Conservation (phyloP, 2,797 vertebrate genomes). For the Onychomys arenicola region DNA sequence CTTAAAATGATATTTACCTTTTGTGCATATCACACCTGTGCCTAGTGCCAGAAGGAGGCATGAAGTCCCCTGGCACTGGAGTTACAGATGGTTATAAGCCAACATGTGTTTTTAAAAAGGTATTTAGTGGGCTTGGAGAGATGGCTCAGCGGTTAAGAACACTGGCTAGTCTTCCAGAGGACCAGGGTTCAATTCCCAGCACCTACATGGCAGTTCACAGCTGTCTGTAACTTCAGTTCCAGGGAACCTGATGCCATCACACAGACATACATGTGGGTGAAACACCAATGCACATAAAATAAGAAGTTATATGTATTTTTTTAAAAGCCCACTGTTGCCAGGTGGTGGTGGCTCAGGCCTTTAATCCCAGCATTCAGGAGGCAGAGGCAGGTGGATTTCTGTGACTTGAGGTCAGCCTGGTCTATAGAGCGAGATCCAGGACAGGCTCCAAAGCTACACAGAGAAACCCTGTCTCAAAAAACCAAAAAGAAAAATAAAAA, state of each 20-base stretch:
- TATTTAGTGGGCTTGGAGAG: neutral
- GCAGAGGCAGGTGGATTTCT: no score
- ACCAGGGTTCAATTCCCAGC: neutral
- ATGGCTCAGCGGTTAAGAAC: neutral
- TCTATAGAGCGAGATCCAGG: no score
- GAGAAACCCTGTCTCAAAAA: no score
- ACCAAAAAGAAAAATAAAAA: no score
- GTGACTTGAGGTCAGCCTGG: no score
- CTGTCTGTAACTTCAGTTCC: neutral
- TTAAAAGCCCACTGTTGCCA: no score
- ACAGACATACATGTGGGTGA: neutral
- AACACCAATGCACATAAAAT: neutral
- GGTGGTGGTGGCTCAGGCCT: no score
- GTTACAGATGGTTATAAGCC: neutral
- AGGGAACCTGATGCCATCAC: neutral
- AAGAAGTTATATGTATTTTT: neutral
- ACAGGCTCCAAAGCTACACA: no score
- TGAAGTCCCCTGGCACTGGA: neutral
- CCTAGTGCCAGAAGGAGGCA: neutral
- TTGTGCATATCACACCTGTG: neutral
- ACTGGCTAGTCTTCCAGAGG: neutral
- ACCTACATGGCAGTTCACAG: neutral
- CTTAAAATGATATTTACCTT: neutral
- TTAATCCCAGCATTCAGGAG: no score
- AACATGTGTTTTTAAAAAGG: neutral